A percentile compares a stretch with the other conserved stretches of the same genome.
Evolutionary conservation across 2,797 vertebrate species (phyloP).

Genomic region (Galagoides demidoff): DNA sequence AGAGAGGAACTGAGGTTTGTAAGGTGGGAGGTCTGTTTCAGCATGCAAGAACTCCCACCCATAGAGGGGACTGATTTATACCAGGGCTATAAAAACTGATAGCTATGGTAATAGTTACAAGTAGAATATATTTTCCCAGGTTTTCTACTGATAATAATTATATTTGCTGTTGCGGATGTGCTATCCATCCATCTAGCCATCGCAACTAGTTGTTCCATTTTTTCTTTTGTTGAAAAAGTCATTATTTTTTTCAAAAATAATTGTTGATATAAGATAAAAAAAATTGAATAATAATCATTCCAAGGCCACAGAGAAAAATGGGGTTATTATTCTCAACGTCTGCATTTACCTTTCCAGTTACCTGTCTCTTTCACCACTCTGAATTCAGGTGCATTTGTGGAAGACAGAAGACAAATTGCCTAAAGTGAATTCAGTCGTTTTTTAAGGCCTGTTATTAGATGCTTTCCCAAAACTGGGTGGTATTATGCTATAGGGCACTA

Average conservation of each 20-base stretch:
- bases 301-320: constrained; percentile 14
- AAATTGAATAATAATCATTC: constrained; percentile 19
- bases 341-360: constrained; percentile 27
- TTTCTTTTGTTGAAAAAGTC: constrained; percentile 28
- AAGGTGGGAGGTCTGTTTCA: not conserved
- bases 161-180: not conserved
- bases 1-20: not conserved
- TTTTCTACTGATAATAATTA: constrained; percentile 36
- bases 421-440: not conserved
- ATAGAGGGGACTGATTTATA: not conserved
- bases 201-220: not conserved
- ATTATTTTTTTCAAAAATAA: not conserved
- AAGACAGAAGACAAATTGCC: constrained; percentile 18
- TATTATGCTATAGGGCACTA: constrained; percentile 55
- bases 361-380: not conserved
- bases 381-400: constrained; percentile 1
- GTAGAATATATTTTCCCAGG: not conserved
- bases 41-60: not conserved
- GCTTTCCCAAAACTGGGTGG: not conserved
- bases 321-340: not conserved
- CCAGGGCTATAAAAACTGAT: not conserved
- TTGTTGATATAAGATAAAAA: not conserved
- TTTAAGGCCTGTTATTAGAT: not conserved
- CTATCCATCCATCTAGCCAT: not conserved
- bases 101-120: not conserved